These are phyloP conservation scores for Pristionchus maxplancki DNA, from an alignment of 2,888 invertebrate genomes.

Conservation along the genomic window DNA sequence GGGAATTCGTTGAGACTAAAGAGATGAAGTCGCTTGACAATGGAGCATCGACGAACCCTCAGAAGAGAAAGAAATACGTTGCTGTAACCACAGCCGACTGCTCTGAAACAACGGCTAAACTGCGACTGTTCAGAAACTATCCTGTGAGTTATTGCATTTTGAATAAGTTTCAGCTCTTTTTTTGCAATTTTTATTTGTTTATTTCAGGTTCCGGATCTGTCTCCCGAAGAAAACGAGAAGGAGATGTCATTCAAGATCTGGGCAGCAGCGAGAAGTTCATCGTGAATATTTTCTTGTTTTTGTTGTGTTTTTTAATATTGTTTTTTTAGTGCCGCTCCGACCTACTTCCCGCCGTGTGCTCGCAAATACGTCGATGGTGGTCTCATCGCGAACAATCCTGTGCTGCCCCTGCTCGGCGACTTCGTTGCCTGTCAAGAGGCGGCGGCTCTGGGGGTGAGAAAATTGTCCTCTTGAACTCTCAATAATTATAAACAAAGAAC, in stretches of 20 bases:
- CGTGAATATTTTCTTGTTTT: neutral
- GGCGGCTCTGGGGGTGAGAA: neutral
- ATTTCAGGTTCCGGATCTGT: neutral
- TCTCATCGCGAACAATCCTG: conserved; percentile 11
- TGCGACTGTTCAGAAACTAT: neutral
- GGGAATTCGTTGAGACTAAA: neutral
- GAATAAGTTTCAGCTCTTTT: neutral
- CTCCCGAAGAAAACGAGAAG: neutral
- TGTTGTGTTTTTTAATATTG: neutral
- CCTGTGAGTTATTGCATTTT: neutral
- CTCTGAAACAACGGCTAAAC: neutral
- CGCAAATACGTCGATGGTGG: neutral
- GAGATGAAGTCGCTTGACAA: neutral
- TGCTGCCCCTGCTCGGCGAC: neutral
- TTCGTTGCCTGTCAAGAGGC: neutral
- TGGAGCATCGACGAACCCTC: neutral
- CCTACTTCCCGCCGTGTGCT: neutral
- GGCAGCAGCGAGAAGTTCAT: neutral
- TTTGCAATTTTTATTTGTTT: neutral
- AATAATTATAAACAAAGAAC: no score
- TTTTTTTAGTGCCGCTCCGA: neutral
- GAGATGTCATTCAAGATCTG: neutral
- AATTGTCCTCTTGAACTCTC: no score
- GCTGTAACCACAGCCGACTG: neutral
- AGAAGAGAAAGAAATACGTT: neutral